Evolutionary conservation across 2,113 vertebrate species (phyloP).

Genomic region (Heterochromis multidens): DNA sequence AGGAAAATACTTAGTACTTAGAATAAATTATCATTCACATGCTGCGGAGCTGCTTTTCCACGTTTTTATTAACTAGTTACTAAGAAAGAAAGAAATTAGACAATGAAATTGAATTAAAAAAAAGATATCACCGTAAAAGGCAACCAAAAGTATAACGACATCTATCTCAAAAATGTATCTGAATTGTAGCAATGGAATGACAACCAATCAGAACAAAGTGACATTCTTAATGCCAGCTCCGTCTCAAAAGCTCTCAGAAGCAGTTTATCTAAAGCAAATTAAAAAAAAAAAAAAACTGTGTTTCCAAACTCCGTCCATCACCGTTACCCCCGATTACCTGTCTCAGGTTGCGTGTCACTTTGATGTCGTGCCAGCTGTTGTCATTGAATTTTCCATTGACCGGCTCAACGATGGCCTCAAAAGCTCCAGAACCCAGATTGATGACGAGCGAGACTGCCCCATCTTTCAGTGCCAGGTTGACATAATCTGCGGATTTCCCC

Average conservation of each 20-base stretch:
- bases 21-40: not conserved
- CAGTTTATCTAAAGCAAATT: slow-evolving; percentile 27
- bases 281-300: not conserved
- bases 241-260: slow-evolving; percentile 46
- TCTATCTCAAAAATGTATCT: slow-evolving; percentile 37
- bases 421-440: slow-evolving; percentile 97
- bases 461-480: slow-evolving; percentile 96
- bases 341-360: slow-evolving; percentile 98
- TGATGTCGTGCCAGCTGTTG: slow-evolving; percentile 97
- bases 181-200: slow-evolving; percentile 65
- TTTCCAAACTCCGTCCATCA: slow-evolving; percentile 38
- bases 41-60: not conserved
- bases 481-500: slow-evolving; percentile 96
- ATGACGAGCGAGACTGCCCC: slow-evolving; percentile 96
- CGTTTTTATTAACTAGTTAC: not conserved
- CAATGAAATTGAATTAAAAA: slow-evolving; percentile 30
- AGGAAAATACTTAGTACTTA: slow-evolving; percentile 9
- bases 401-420: slow-evolving; percentile 97
- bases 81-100: slow-evolving; percentile 4
- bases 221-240: slow-evolving; percentile 54
- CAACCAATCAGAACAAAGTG: slow-evolving; percentile 66
- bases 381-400: slow-evolving; percentile 99
- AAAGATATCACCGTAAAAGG: slow-evolving; percentile 29
- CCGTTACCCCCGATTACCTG: slow-evolving; percentile 87
- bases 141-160: slow-evolving; percentile 23